A percentile compares a stretch with the other conserved stretches of the same genome.
These are phyloP conservation scores for Collichthys lucidus DNA, from an alignment of 2,113 vertebrate genomes.

Conservation along the genomic window DNA sequence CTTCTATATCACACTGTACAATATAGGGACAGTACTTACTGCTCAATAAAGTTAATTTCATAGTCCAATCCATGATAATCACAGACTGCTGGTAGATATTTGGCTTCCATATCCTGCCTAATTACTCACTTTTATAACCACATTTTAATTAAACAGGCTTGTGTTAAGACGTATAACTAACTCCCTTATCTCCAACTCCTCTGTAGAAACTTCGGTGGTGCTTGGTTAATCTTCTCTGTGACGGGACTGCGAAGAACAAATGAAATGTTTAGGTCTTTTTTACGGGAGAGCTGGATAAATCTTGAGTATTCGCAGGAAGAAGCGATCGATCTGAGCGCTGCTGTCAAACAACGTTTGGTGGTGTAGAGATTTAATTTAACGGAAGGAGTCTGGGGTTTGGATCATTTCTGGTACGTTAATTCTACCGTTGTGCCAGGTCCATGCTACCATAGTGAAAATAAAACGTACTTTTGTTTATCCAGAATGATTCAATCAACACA, in stretches of 20 bases:
- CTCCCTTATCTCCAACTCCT: slow-evolving; percentile 4
- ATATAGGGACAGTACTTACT: slow-evolving; percentile 1
- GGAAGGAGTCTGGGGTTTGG: slow-evolving; percentile 11
- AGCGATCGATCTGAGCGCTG: background rate
- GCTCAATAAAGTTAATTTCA: slow-evolving; percentile 9
- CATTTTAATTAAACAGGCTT: slow-evolving; percentile 20
- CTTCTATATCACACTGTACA: background rate
- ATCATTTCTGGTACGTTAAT: slow-evolving; percentile 52
- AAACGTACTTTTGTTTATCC: slow-evolving; percentile 52
- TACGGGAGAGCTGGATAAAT: slow-evolving; percentile 20
- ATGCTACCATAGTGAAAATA: slow-evolving; percentile 11
- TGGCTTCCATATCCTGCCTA: background rate
- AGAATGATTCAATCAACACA: slow-evolving; percentile 48
- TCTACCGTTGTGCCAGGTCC: slow-evolving; percentile 3
- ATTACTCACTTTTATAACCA: slow-evolving; percentile 2
- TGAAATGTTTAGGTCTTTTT: background rate
- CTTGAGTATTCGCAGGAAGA: background rate
- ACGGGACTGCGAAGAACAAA: slow-evolving; percentile 7
- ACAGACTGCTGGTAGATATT: background rate
- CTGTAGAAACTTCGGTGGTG: background rate
- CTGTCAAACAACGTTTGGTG: slow-evolving; percentile 16
- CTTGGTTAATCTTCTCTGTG: slow-evolving; percentile 31
- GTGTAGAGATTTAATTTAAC: slow-evolving; percentile 38
- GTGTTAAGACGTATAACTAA: slow-evolving; percentile 12
- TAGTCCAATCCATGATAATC: slow-evolving; percentile 16